phyloP scores from a whole-genome alignment of 2,888 invertebrate species.

The Mesodorylaimus sp. region DNA sequence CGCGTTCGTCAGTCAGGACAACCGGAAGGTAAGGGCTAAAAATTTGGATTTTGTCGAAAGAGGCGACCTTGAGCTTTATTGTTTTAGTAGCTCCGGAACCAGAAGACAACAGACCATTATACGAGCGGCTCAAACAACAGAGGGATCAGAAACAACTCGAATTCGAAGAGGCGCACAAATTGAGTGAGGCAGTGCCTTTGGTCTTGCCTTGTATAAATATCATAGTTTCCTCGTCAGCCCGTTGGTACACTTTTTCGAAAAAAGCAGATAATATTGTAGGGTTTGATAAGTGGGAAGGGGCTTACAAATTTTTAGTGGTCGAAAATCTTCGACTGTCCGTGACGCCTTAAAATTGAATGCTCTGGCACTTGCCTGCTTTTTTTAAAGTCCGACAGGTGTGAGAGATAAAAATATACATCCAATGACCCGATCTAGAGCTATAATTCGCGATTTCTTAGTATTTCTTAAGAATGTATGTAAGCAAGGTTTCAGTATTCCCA shows the following conservation, averaged over 20 bases:
- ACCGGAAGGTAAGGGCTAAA: conserved; percentile 50
- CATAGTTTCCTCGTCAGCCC: neutral
- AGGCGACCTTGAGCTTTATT: conserved; percentile 8
- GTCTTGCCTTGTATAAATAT: neutral
- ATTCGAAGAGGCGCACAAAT: conserved; percentile 78
- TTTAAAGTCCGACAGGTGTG: too few species aligned
- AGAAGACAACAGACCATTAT: conserved; percentile 64
- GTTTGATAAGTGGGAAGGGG: neutral
- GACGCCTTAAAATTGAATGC: too few species aligned
- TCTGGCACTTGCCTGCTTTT: too few species aligned
- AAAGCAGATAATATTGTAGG: neutral
- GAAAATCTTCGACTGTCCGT: too few species aligned
- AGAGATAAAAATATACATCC: too few species aligned
- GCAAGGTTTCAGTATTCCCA: too few species aligned
- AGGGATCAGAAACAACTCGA: conserved; percentile 74
- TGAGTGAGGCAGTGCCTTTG: conserved; percentile 49
- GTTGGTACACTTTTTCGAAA: neutral
- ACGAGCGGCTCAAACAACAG: conserved; percentile 75
- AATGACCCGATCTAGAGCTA: too few species aligned
- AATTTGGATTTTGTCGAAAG: neutral
- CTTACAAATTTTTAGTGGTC: too few species aligned
- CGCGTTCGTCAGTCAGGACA: conserved; percentile 73
- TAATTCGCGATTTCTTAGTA: too few species aligned
- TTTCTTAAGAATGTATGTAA: too few species aligned
- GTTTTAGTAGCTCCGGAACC: conserved; percentile 68